A percentile compares a stretch with the other conserved stretches of the same genome.
These are phyloP conservation scores for Dendroctonus valens DNA, from an alignment of 1,140 invertebrate genomes.

Conservation along the genomic window DNA sequence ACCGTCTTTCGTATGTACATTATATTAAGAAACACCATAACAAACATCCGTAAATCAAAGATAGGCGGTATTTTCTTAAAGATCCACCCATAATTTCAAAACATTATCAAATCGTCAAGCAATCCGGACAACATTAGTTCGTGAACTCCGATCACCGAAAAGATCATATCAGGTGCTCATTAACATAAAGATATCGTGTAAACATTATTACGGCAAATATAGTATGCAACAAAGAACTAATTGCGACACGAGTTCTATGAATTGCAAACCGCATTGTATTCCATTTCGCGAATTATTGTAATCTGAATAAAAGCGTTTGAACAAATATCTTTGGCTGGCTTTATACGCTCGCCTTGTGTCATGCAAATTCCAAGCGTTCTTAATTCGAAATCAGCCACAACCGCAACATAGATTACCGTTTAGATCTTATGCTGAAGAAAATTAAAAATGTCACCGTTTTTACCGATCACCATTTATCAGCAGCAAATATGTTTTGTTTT, in stretches of 20 bases:
- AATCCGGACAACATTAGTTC: conserved; percentile 12
- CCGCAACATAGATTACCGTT: conserved; percentile 1
- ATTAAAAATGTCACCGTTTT: background rate
- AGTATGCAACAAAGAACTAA: conserved; percentile 38
- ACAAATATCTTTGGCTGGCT: conserved; percentile 8
- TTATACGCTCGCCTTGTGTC: conserved; percentile 2
- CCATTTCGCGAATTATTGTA: conserved; percentile 29
- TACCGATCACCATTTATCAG: no score
- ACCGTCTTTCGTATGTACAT: no score
- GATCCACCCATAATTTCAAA: conserved; percentile 2
- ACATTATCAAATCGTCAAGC: background rate
- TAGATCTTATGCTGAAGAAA: background rate
- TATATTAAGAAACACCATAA: no score
- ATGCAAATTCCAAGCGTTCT: conserved; percentile 12
- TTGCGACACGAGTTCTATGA: conserved; percentile 36
- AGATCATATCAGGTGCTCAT: conserved; percentile 31
- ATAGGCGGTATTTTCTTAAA: background rate
- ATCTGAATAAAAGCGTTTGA: conserved; percentile 17
- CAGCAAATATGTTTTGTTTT: no score
- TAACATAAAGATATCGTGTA: conserved; percentile 40
- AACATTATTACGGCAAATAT: conserved; percentile 37
- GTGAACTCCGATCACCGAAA: conserved; percentile 22
- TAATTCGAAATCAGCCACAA: conserved; percentile 6
- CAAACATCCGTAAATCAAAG: background rate
- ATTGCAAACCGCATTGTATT: conserved; percentile 35